phyloP scores from a whole-genome alignment of 2,113 vertebrate species.

The Pao palembangensis region DNA sequence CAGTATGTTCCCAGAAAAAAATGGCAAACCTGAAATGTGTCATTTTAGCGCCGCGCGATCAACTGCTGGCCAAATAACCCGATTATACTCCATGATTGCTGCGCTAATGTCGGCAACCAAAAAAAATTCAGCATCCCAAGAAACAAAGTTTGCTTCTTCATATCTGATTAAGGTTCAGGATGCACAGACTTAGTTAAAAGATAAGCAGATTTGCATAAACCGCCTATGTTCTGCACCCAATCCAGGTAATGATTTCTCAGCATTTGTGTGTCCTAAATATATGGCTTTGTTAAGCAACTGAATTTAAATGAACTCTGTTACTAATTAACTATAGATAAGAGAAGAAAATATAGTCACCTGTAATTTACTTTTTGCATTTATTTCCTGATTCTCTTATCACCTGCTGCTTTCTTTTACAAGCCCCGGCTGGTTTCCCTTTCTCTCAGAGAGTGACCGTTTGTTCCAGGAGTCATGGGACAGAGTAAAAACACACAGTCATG shows the following conservation, averaged over 20 bases:
- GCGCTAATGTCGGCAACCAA: background rate
- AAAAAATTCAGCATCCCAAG: background rate
- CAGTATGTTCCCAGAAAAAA: slow-evolving; percentile 40
- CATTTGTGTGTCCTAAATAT: background rate
- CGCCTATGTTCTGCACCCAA: slow-evolving; percentile 1
- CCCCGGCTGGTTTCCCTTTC: too few relatives aligned
- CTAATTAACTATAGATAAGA: slow-evolving; percentile 33
- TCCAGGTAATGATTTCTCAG: slow-evolving; percentile 31
- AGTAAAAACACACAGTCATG: background rate
- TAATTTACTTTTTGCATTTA: too few relatives aligned
- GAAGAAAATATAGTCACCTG: background rate
- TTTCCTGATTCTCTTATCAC: too few relatives aligned
- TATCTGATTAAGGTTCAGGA: background rate
- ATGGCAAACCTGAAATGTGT: slow-evolving; percentile 1
- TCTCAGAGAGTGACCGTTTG: too few relatives aligned
- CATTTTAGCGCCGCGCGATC: slow-evolving; percentile 25
- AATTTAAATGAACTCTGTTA: slow-evolving; percentile 15
- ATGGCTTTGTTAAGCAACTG: slow-evolving; percentile 35
- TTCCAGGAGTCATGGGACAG: too few relatives aligned
- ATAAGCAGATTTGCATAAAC: background rate
- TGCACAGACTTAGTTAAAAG: background rate
- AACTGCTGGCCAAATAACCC: slow-evolving; percentile 9
- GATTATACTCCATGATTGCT: background rate
- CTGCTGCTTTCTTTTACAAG: too few relatives aligned
- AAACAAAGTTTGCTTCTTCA: too few relatives aligned